Base-by-base conservation (phyloP, 2,797 vertebrate genomes). In the Pipistrellus nathusii region DNA sequence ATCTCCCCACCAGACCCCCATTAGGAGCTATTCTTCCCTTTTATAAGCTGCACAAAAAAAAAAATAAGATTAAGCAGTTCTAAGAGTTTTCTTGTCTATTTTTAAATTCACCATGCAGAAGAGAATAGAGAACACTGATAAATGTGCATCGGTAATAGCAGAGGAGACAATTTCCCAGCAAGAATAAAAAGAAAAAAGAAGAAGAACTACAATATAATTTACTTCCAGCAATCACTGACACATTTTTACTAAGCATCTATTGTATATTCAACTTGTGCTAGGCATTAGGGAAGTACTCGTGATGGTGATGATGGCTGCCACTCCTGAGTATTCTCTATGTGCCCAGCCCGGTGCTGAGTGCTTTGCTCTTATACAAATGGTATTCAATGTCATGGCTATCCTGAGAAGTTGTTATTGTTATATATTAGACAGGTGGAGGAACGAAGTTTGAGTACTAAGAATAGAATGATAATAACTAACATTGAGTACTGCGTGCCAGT, bases 41-140 rank as follows among this genome's bases (percentile, higher is more conserved):
- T 97, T 96, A 96, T 94, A 95, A 94, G 92, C 94, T 76, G 92
- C 86, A 95, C 95, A 95, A n/a, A n/a, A 96, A 96, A 96, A 97
- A 55, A 97, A 97, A 96, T 93, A 97, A 96, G 95, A 96, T 96
- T 96, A 97, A 97, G 96, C 95, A 96, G 94, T 94, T 97, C 95
- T 96, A 94, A 97, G 96, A 96, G 96, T 97, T 97, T 96, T 97
- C 97, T 97, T 95, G 95, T 96, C 96, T 96, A 96, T 97, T 97
- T 97, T 97, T 96, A 97, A 97, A 97, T 95, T 91, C 77, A 80
- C 93, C 53, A 88, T 94, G 93, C 89, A 93, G 91, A 94, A 96
- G 84, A 96, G 96, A 96, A 97, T 96, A 95, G 95, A 90, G 96
- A 95, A 96, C 89, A 95, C 92, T 96, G 95, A 96, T 97, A 97